A percentile compares a stretch with the other conserved stretches of the same genome.
Evolutionary conservation across 2,888 invertebrate species (phyloP).

Genomic region (Leucozona laternaria): DNA sequence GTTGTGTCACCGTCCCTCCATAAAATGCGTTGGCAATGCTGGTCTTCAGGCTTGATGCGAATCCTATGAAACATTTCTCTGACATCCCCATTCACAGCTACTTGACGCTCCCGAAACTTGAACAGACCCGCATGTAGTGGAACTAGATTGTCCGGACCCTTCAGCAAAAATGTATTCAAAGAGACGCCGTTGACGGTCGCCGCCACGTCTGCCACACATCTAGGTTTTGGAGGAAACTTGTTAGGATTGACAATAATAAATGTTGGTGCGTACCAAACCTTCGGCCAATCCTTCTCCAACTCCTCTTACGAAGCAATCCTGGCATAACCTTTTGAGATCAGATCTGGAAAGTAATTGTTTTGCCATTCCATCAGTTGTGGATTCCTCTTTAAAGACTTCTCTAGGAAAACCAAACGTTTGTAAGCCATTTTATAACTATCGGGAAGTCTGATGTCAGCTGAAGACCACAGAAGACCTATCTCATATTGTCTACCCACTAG

Average conservation of each 20-base stretch:
- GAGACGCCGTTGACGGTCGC: slow-evolving; percentile 52
- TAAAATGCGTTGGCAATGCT: slow-evolving; percentile 43
- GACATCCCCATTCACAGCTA: slow-evolving; percentile 68
- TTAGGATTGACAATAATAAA: slow-evolving; percentile 59
- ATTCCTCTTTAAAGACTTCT: slow-evolving; percentile 55
- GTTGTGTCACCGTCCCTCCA: slow-evolving; percentile 61
- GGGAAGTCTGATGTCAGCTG: slow-evolving; percentile 26
- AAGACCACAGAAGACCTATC: slow-evolving; percentile 1
- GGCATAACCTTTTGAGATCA: slow-evolving; percentile 59
- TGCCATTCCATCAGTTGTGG: slow-evolving; percentile 39
- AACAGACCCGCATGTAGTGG: slow-evolving; percentile 50
- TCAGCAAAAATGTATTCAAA: slow-evolving; percentile 60
- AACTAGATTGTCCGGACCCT: slow-evolving; percentile 59
- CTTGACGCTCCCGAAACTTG: slow-evolving; percentile 57
- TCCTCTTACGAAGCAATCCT: slow-evolving; percentile 51
- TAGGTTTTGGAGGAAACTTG: slow-evolving; percentile 46
- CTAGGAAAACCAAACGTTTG: slow-evolving; percentile 39
- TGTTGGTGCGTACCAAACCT: slow-evolving; percentile 77
- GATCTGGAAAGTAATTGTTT: slow-evolving; percentile 50
- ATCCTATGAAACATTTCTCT: slow-evolving; percentile 60
- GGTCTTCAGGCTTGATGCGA: slow-evolving; percentile 18
- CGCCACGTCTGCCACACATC: slow-evolving; percentile 64
- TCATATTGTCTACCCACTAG: not conserved
- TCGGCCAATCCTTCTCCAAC: not conserved
- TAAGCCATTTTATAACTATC: slow-evolving; percentile 61